Evolutionary conservation across 2,113 vertebrate genomes (phyloP), one percentile per base, ranked within the genome.

Genomic region (Chunga burmeisteri): DNA sequence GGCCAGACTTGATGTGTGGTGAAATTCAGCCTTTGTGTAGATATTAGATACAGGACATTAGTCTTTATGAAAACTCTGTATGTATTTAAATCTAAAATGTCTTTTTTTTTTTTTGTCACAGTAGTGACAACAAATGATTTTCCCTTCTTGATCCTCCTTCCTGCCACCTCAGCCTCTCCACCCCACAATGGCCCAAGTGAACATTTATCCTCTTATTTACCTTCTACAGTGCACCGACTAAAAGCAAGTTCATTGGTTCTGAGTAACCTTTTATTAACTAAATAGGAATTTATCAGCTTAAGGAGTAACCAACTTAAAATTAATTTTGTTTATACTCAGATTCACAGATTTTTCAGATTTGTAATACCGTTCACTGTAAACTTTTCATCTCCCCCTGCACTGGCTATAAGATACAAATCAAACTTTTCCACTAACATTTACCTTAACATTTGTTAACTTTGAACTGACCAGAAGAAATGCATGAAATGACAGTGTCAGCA

Each of bases 1-100:
- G 98, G 98, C 99, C 99, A 16, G 97, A 98, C 40, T 96, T 98
- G 17, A n/a, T 98, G 50, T 99, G 99, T 81, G 98, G 98, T 23
- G 26, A 63, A 6, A 75, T 97, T 19, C 97, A 98, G 4, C 99
- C 98, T 29, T 95, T 90, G 15, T 99, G 99, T 19, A 86, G 92
- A 19, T 50, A 95, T 30, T 94, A 97, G 62, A 63, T 16, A 49
- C 0, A 34, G 0, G 1, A 30, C 29, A 80, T 8, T 32, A 16
- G 47, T 22, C 65, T 38, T 56, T 18, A 49, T 20, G 49, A 81
- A 63, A 91, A 36, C 19, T 89, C 70, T 26, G 3, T 46, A 18
- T 12, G 9, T 56, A 56, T 72, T 91, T 40, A 81, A 84, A 79
- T 50, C 44, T 47, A 42, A 67, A 80, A 36, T 30, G 0, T 71